Conservation (phyloP, 1,140 invertebrate genomes). For the Antheraea mylitta region DNA sequence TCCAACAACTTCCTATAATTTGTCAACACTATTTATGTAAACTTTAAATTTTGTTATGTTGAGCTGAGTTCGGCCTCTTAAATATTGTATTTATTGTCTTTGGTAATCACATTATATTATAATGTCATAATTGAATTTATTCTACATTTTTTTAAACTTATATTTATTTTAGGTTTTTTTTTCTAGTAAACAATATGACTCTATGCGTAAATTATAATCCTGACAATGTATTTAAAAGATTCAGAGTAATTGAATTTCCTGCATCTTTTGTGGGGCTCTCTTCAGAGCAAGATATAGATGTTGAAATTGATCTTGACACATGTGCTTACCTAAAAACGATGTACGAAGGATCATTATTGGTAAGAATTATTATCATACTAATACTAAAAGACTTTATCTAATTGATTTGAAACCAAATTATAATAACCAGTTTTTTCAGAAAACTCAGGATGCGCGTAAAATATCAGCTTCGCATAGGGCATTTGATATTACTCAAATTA, state of each 20-base stretch:
- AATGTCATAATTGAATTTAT: not conserved
- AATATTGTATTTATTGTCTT: too few relatives aligned
- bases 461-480: constrained; percentile 62
- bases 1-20: too few relatives aligned
- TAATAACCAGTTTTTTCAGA: constrained; percentile 40
- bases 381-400: not conserved
- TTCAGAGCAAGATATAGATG: constrained; percentile 41
- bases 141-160: not conserved
- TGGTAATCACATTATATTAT: not conserved
- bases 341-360: constrained; percentile 48
- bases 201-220: constrained; percentile 43
- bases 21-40: too few relatives aligned
- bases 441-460: constrained; percentile 61
- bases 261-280: constrained; percentile 57
- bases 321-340: constrained; percentile 62
- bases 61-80: too few relatives aligned
- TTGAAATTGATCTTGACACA: constrained; percentile 48
- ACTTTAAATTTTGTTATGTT: too few relatives aligned
- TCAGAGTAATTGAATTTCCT: constrained; percentile 63
- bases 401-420: not conserved
- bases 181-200: constrained; percentile 7
- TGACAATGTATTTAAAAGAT: constrained; percentile 57
- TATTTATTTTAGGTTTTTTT: constrained; percentile 16
- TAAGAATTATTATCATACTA: constrained; percentile 23
- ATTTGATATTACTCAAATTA: constrained; percentile 39